Evolutionary conservation across 2,888 invertebrate genomes (phyloP).

Genomic region (Leptinotarsa peninsularis): DNA sequence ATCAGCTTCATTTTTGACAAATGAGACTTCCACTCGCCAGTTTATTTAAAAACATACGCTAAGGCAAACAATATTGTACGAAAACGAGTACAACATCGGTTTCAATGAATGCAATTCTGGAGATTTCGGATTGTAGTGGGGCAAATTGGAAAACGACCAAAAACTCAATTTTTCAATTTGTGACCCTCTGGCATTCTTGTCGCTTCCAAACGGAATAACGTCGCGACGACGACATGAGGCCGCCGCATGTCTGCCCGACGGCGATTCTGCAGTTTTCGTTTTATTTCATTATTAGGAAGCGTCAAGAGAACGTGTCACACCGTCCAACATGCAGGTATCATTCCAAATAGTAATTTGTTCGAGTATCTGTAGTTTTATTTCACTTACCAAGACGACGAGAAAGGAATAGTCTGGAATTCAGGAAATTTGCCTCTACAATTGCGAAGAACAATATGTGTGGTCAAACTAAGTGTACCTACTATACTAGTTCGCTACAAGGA

Average conservation of each 20-base stretch:
- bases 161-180: constrained; percentile 10
- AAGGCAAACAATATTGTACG: background rate
- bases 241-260: background rate
- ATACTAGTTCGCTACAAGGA: too few relatives aligned
- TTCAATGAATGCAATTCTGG: constrained; percentile 2
- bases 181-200: background rate
- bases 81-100: background rate
- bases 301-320: background rate
- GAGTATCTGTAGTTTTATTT: background rate
- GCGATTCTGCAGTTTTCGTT: constrained; percentile 8
- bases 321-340: background rate
- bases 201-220: background rate
- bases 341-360: background rate
- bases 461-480: too few relatives aligned
- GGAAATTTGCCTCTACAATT: too few relatives aligned
- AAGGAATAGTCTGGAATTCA: too few relatives aligned
- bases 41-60: background rate
- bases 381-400: too few relatives aligned
- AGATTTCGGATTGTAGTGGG: constrained; percentile 1
- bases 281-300: background rate
- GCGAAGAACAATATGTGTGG: too few relatives aligned
- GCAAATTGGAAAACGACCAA: background rate
- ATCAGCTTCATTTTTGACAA: too few relatives aligned
- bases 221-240: background rate
- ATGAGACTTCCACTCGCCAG: too few relatives aligned